Base-by-base conservation (phyloP, 2,797 vertebrate genomes). In the Bradypus variegatus region DNA sequence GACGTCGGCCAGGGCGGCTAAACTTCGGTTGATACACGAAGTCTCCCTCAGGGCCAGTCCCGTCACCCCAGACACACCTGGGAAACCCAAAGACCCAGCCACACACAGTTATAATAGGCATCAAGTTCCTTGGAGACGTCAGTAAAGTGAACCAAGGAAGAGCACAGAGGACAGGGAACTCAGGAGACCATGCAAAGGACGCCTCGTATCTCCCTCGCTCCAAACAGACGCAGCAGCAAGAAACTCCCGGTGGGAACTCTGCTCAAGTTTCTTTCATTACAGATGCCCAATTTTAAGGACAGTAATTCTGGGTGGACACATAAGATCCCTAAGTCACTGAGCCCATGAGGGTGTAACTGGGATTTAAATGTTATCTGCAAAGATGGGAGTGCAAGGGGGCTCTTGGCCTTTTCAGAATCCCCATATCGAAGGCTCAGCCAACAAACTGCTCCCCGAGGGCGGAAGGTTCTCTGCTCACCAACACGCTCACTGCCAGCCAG, bases 401-500 rank as follows among this genome's bases (percentile, higher is more conserved):
- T 53, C 53, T 16, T 53, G 53, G 53, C 53, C 53, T 18, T 19
- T 55, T 6, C 55, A 55, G 55, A 55, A 19, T 16, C 53, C 53
- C 53, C 53, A 16, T 16, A 55, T 8, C 8, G 21, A 23, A 23
- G 58, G 58, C 19, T 55, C 53, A 6, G 53, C 16, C 53, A 55
- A 55, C 53, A 55, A 55, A 55, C 16, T 67, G 14, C 64, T 8
- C 64, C 33, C 31, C 33, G 5, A 13, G 62, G 31, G 2, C n/a
- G 64, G 31, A 53, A 89, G 33, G 0, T 45, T 2, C 29, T 9
- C 79, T 0, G 0, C 98, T 97, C 96, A 98, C 98, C 98, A 0
- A 96, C 97, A 88, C 98, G 98, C 96, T 99, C 98, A 0, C 98
- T 98, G 50, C 98, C 98, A 0, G 98, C 98, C 95, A 99, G 97